Evolutionary conservation across 2,888 invertebrate species (phyloP), one percentile per base, ranked within the genome.

Genomic region (Keiferia lycopersicella): DNA sequence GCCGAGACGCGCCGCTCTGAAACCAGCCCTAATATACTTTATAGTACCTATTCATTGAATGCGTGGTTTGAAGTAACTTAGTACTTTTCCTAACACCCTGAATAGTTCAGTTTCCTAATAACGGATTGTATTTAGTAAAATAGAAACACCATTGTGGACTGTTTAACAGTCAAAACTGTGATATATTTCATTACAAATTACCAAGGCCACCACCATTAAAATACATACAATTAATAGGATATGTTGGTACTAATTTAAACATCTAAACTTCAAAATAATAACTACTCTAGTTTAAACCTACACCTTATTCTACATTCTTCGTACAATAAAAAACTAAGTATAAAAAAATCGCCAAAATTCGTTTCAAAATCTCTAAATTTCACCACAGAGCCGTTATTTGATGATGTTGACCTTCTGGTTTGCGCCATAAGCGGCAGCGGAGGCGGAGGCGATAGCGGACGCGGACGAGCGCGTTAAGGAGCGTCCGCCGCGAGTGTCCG

Each of bases 401-500:
- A 56, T 26, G n/a, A 56, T 16, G 56, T 56, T 56, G 8, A 10
- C 14, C 45, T 57, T 64, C 14, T 48, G 63, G 60, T 56, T 63
- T 53, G 50, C 51, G 65, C 64, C 64, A 65, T 66, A 69, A 39
- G 62, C 16, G 59, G 59, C 59, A 48, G 80, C 66, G 64, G 72
- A 64, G 60, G 80, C 75, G 67, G 76, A 68, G 0, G 80, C 75
- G 66, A 74, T 64, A 10, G 83, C 80, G 63, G 80, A 75, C 0
- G 84, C 74, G 56, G 74, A 67, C 14, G 75, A 66, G 53, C 76
- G 81, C 39, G 71, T 72, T 68, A 73, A 77, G 14, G 74, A 74
- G 51, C 77, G 78, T 10, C 75, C 71, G 0, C 75, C 74, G 22
- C 70, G 73, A 10, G 72, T 70, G 6, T 78, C 73, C 12, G 70